phyloP scores from a whole-genome alignment of 2,888 invertebrate genomes.

The Leptopilina syphax region DNA sequence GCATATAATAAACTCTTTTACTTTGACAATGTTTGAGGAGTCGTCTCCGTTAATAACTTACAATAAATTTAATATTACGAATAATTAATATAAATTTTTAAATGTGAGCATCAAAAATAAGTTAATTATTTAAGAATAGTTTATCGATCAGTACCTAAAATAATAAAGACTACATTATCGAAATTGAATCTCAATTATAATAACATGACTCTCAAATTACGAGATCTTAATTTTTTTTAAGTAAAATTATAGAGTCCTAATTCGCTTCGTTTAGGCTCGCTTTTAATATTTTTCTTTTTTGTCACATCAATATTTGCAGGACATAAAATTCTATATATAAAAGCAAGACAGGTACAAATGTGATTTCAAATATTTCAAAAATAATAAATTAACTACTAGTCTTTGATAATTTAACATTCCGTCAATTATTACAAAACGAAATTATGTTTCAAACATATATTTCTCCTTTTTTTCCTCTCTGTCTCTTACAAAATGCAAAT shows the following conservation, averaged over 20 bases:
- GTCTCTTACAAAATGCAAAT: not conserved
- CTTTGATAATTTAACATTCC: not conserved
- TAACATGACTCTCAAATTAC: too few relatives aligned
- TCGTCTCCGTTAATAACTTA: slow-evolving; percentile 60
- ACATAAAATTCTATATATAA: not conserved
- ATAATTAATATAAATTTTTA: slow-evolving; percentile 59
- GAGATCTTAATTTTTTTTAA: too few relatives aligned
- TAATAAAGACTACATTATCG: slow-evolving; percentile 31
- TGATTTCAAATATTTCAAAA: slow-evolving; percentile 1
- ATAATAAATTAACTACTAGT: not conserved
- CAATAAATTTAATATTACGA: slow-evolving; percentile 57
- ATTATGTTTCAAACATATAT: not conserved
- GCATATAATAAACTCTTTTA: slow-evolving; percentile 66
- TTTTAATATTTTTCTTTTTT: not conserved
- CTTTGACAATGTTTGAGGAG: slow-evolving; percentile 66
- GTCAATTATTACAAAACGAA: not conserved
- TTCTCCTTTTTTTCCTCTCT: not conserved
- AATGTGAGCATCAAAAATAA: slow-evolving; percentile 58
- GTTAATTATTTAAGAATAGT: slow-evolving; percentile 46
- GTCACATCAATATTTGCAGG: not conserved
- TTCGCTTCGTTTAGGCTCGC: not conserved
- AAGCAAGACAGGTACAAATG: slow-evolving; percentile 23
- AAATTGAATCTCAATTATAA: not conserved
- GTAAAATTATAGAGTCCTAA: not conserved
- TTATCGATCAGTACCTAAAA: slow-evolving; percentile 47